Evolutionary conservation across 2,113 vertebrate species (phyloP).

Genomic region (Nicator chloris): DNA sequence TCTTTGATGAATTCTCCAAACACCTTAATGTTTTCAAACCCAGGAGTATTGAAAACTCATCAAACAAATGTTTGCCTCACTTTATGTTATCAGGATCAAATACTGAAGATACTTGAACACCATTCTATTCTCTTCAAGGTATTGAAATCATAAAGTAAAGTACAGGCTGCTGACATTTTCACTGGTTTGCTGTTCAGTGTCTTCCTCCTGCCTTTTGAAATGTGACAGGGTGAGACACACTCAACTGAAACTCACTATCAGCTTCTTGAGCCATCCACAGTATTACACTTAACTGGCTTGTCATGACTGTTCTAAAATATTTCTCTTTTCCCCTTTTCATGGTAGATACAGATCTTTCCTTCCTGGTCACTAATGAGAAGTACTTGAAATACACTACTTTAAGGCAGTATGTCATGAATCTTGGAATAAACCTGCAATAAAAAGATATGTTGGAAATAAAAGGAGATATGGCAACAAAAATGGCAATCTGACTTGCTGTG

Average conservation of each 20-base stretch:
- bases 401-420: background rate
- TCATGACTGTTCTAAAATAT: background rate
- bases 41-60: background rate
- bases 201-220: background rate
- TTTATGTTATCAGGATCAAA: background rate
- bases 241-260: background rate
- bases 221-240: background rate
- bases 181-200: background rate
- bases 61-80: background rate
- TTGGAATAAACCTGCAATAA: background rate
- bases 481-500: background rate
- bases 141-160: background rate
- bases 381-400: background rate
- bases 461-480: background rate
- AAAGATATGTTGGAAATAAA: background rate
- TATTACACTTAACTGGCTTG: background rate
- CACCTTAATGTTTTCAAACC: background rate
- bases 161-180: background rate
- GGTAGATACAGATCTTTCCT: background rate
- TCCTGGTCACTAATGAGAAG: background rate
- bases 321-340: background rate
- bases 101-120: background rate
- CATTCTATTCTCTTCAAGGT: background rate
- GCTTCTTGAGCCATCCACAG: background rate
- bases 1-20: background rate